Conservation (phyloP, 2,113 vertebrate genomes). For the Elephantulus edwardii region DNA sequence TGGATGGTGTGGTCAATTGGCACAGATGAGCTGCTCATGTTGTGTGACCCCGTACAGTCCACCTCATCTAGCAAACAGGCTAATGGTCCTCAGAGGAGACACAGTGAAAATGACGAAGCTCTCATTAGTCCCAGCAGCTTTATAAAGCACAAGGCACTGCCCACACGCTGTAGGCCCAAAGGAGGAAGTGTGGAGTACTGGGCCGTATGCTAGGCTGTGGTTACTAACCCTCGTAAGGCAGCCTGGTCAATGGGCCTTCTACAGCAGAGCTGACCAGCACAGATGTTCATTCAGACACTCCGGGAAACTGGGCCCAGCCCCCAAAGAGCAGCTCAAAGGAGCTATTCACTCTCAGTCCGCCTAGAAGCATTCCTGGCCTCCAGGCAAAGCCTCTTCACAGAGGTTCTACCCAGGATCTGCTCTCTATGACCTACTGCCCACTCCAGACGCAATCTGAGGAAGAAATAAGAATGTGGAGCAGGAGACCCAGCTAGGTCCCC, state of each 20-base stretch:
- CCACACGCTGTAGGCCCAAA: background rate
- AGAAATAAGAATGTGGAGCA: background rate
- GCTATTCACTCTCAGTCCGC: slow-evolving; percentile 65
- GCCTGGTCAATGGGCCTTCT: slow-evolving; percentile 37
- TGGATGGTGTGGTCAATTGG: background rate
- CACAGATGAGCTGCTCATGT: background rate
- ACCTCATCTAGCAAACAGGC: background rate
- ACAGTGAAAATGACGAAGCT: background rate
- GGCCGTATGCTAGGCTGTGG: background rate
- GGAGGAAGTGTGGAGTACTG: background rate
- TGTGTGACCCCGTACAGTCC: background rate
- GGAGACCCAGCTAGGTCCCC: background rate
- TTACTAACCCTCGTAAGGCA: slow-evolving; percentile 5
- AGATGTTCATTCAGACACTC: slow-evolving; percentile 68
- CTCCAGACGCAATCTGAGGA: background rate
- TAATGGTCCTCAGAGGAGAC: background rate
- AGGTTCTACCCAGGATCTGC: background rate
- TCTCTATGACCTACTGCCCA: background rate
- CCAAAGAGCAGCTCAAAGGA: slow-evolving; percentile 53
- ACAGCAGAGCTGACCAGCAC: background rate
- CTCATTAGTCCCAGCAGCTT: background rate
- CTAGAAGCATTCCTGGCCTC: slow-evolving; percentile 58
- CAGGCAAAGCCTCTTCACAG: background rate
- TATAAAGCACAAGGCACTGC: background rate
- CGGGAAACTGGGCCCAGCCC: background rate